phyloP scores from a whole-genome alignment of 2,888 invertebrate species.

The Seladonia tumulorum region DNA sequence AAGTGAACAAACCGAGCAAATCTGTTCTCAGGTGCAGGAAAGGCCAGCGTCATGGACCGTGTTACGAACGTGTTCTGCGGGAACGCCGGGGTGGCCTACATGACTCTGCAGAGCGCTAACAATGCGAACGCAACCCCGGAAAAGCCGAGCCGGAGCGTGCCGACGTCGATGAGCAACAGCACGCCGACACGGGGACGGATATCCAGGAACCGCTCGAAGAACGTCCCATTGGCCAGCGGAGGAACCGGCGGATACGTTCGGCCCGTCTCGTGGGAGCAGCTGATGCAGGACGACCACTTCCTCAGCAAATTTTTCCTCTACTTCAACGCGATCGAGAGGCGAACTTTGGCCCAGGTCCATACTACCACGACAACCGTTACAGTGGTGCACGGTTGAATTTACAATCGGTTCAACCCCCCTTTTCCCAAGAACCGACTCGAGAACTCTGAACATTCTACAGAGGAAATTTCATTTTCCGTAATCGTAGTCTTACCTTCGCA shows the following conservation, averaged over 20 bases:
- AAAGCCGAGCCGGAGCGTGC: constrained; percentile 80
- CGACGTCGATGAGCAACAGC: constrained; percentile 74
- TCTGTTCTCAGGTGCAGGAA: constrained; percentile 83
- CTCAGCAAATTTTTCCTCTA: constrained; percentile 93
- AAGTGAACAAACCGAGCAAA: neutral
- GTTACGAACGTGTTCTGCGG: constrained; percentile 95
- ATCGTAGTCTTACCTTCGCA: neutral
- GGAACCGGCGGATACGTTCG: constrained; percentile 77
- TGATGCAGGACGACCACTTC: constrained; percentile 94
- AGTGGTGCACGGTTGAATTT: neutral
- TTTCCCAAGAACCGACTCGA: too few species aligned
- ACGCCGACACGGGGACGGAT: constrained; percentile 72
- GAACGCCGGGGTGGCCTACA: constrained; percentile 87
- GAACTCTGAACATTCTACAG: too few species aligned
- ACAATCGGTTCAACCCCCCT: too few species aligned
- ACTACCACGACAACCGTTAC: neutral
- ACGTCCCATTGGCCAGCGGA: constrained; percentile 75
- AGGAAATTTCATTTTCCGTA: neutral
- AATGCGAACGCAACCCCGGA: constrained; percentile 79
- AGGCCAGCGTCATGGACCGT: constrained; percentile 93
- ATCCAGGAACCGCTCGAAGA: constrained; percentile 72
- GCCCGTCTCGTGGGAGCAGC: constrained; percentile 88
- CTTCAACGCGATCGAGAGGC: constrained; percentile 91
- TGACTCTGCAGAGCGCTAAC: constrained; percentile 80
- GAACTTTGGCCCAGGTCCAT: constrained; percentile 90